Conservation (phyloP, 2,113 vertebrate species). For the Tenrec ecaudatus region DNA sequence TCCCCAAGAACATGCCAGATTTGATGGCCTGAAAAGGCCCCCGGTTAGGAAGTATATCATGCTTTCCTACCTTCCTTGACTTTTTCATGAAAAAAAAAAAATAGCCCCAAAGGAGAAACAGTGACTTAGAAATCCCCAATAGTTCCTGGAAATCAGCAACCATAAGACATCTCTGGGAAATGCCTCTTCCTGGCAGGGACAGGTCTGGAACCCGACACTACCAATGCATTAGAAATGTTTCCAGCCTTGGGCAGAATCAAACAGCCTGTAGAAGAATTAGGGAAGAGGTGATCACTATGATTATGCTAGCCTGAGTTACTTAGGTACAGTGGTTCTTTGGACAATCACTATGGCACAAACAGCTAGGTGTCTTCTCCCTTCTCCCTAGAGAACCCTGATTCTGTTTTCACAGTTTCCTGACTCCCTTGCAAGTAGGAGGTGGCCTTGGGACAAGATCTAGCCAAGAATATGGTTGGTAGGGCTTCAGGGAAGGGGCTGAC, state of each 20-base stretch:
- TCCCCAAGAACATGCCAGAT: background rate
- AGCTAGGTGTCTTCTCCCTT: no score
- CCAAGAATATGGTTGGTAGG: background rate
- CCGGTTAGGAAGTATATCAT: background rate
- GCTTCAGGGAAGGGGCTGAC: background rate
- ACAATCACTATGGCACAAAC: no score
- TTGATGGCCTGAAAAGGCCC: no score
- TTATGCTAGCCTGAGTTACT: no score
- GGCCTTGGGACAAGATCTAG: background rate
- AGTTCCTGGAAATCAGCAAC: background rate
- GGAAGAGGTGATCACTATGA: no score
- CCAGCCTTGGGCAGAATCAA: no score
- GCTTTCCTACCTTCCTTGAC: no score
- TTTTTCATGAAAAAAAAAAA: no score
- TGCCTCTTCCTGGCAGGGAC: background rate
- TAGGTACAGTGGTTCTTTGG: background rate
- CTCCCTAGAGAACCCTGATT: background rate
- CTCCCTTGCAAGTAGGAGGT: background rate
- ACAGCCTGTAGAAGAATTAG: no score
- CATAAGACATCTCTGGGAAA: background rate
- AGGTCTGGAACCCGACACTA: background rate
- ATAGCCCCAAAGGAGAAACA: background rate
- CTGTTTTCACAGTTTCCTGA: background rate
- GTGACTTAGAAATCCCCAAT: background rate
- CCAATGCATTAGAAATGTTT: no score